Evolutionary conservation across 2,113 vertebrate genomes (phyloP).

Genomic region (Hucho hucho): DNA sequence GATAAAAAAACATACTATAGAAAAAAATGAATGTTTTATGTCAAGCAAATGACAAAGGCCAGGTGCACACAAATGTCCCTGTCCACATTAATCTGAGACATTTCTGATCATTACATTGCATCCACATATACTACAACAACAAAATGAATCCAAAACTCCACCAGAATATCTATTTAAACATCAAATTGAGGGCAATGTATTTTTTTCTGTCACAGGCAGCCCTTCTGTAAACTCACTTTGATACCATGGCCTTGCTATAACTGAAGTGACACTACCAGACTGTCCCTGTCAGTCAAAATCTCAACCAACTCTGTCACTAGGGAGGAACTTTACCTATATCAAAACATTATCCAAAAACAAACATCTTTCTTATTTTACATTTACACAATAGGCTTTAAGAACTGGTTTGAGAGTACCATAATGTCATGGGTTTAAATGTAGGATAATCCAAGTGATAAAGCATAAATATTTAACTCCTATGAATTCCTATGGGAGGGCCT

Average conservation of each 20-base stretch:
- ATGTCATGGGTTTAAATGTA: not conserved
- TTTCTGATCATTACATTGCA: not conserved
- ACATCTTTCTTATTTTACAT: not conserved
- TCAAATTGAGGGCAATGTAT: too few species aligned
- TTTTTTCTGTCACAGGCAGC: too few species aligned
- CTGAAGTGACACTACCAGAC: not conserved
- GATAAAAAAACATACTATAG: too few species aligned
- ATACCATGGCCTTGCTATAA: not conserved
- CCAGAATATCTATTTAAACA: too few species aligned
- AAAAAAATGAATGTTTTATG: not conserved
- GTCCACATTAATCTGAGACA: not conserved
- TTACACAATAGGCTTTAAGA: not conserved
- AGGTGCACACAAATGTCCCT: not conserved
- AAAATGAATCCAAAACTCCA: not conserved
- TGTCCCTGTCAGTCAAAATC: constrained; percentile 11
- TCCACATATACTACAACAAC: not conserved
- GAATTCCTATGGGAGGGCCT: not conserved
- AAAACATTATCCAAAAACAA: not conserved
- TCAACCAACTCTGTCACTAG: not conserved
- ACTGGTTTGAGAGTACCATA: not conserved
- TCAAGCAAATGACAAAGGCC: not conserved
- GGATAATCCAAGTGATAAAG: not conserved
- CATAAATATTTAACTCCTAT: not conserved
- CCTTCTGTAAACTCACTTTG: not conserved
- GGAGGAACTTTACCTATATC: not conserved